phyloP scores from a whole-genome alignment of 1,140 invertebrate genomes.

The Pentalonia nigronervosa region DNA sequence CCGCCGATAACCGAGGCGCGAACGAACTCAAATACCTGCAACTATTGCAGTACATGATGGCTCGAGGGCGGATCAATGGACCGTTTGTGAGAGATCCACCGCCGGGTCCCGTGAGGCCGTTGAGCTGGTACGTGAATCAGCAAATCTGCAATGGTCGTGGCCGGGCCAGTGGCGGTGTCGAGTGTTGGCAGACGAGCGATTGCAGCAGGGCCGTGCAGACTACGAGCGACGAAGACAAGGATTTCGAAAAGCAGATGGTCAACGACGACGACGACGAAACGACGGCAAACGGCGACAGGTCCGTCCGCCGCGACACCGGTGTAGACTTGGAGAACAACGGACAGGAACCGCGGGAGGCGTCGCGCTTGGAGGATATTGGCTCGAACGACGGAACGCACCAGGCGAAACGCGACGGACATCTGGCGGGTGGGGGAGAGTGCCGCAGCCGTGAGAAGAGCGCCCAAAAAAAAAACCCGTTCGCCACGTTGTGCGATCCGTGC shows the following conservation, averaged over 20 bases:
- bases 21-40: conserved; percentile 27
- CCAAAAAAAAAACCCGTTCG: neutral
- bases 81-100: neutral
- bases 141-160: neutral
- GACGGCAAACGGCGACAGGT: neutral
- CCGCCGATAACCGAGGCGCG: neutral
- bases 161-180: neutral
- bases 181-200: neutral
- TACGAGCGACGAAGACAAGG: no score
- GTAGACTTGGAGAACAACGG: neutral
- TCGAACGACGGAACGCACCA: neutral
- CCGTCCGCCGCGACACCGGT: no score
- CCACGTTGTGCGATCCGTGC: conserved; percentile 9
- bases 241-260: neutral
- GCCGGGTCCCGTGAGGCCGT: neutral
- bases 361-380: neutral
- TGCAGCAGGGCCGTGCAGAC: neutral
- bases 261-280: neutral
- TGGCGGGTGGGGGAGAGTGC: neutral
- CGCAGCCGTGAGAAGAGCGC: neutral
- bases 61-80: neutral
- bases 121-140: neutral
- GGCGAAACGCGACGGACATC: neutral
- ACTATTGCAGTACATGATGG: conserved; percentile 39
- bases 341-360: neutral